Evolutionary conservation across 2,888 invertebrate species (phyloP), one percentile per base, ranked within the genome.

Genomic region (Aporophyla nigra): DNA sequence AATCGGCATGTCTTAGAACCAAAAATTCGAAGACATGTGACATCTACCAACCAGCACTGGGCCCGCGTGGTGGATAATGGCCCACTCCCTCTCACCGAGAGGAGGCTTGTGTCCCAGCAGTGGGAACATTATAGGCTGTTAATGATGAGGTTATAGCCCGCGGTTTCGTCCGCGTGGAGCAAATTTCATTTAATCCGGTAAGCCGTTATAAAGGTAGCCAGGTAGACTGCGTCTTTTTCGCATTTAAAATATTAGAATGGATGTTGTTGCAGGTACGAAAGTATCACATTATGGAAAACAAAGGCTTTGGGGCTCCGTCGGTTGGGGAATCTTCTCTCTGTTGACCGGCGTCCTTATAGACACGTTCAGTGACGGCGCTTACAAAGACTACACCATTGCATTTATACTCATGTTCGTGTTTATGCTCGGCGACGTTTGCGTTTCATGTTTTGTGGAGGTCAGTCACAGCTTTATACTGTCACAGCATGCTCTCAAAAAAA

Each of bases 231-330:
- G 51, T 51, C 10, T 10, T 33, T 21, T 59, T 59, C 65, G 27
- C 14, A 66, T 51, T 66, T 21, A 33, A 33, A 14, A 56, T 58
- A 43, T 43, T 46, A 69, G 43, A 21, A 10, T 43, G 10, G 33
- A 40, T 53, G 54, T 54, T 67, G 67, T 67, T 67, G 40, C 92
- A 98, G 98, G 98, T 65, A 97, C 98, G 7, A 97, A 97, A 71
- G 97, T 98, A n/a, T 97, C 98, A 66, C 96, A 97, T 46, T 99
- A 98, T 93, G 99, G 99, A 0, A 97, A 98, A 86, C 99, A 99
- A 92, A 97, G 99, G 62, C 95, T 99, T 79, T 99, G 98, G 98
- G 99, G 99, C 0, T 98, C 99, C 0, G 96, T 99, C 3, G 99
- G 99, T 0, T 99, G 98, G 98, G 99, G 99, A 27, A 93, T 98